Percentiles rank a stretch among this genome's conserved stretches.
Evolutionary conservation across 2,888 invertebrate genomes (phyloP).

Genomic region (Rhopalosiphum nymphaeae): DNA sequence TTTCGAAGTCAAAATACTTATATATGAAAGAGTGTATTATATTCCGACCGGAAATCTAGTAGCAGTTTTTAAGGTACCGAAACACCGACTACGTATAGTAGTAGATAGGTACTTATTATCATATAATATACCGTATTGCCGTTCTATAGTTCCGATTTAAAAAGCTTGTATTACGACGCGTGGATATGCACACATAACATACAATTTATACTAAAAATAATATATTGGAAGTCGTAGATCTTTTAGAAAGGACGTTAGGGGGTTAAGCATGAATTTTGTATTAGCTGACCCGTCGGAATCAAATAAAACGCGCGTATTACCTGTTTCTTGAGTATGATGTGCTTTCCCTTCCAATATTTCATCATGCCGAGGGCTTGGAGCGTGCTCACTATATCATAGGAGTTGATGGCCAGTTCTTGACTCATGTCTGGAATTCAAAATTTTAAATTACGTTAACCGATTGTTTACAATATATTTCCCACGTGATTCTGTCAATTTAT

Average conservation of each 20-base stretch:
- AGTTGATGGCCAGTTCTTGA: slow-evolving; percentile 94
- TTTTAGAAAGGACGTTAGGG: neutral
- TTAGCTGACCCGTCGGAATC: slow-evolving; percentile 16
- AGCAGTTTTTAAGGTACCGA: neutral
- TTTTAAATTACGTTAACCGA: slow-evolving; percentile 43
- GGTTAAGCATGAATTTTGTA: slow-evolving; percentile 42
- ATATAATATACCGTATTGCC: neutral
- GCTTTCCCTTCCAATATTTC: slow-evolving; percentile 99
- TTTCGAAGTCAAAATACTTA: neutral
- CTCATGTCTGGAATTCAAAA: slow-evolving; percentile 75
- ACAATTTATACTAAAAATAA: neutral
- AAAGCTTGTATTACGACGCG: neutral
- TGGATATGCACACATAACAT: neutral
- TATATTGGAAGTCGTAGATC: neutral
- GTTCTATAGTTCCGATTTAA: neutral
- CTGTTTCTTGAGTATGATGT: slow-evolving; percentile 94
- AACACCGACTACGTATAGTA: neutral
- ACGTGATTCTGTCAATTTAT: slow-evolving; percentile 34
- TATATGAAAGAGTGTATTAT: neutral
- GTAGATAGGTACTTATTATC: neutral
- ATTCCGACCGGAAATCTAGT: neutral
- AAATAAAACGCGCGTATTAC: slow-evolving; percentile 71
- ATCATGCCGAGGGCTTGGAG: slow-evolving; percentile 96
- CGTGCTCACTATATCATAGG: slow-evolving; percentile 97
- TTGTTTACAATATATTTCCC: slow-evolving; percentile 55